Conservation (phyloP, 1,140 invertebrate genomes). For the Penaeus indicus region DNA sequence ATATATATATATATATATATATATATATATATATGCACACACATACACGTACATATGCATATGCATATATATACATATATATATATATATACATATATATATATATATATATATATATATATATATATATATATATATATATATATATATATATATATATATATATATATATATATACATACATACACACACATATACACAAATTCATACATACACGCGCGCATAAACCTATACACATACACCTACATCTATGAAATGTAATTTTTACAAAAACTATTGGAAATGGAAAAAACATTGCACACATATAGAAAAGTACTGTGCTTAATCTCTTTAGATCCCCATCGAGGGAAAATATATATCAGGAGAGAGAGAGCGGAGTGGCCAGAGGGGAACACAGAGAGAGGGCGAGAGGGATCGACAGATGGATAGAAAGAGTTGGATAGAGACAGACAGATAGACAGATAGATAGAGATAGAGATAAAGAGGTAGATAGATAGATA, state of each 20-base stretch:
- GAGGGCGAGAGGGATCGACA: neutral
- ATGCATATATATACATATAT: too few species aligned
- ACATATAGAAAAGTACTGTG: neutral
- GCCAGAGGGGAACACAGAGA: conserved; percentile 12
- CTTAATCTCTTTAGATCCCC: neutral
- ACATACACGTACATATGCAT: too few species aligned
- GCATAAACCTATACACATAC: conserved; percentile 11
- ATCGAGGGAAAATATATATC: too few species aligned
- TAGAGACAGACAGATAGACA: neutral
- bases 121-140: too few species aligned
- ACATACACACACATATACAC: neutral
- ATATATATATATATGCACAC: too few species aligned
- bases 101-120: too few species aligned
- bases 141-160: too few species aligned
- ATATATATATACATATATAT: too few species aligned
- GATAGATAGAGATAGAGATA: neutral
- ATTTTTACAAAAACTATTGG: neutral
- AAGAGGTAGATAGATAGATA: neutral
- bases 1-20: too few species aligned
- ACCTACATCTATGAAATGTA: neutral
- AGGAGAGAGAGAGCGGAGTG: neutral
- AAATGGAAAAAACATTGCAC: conserved; percentile 21
- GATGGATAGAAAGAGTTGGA: conserved; percentile 9
- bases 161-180: neutral
- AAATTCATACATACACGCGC: conserved; percentile 15